phyloP scores from a whole-genome alignment of 2,113 vertebrate genomes.

The Oreocharis arfaki region DNA sequence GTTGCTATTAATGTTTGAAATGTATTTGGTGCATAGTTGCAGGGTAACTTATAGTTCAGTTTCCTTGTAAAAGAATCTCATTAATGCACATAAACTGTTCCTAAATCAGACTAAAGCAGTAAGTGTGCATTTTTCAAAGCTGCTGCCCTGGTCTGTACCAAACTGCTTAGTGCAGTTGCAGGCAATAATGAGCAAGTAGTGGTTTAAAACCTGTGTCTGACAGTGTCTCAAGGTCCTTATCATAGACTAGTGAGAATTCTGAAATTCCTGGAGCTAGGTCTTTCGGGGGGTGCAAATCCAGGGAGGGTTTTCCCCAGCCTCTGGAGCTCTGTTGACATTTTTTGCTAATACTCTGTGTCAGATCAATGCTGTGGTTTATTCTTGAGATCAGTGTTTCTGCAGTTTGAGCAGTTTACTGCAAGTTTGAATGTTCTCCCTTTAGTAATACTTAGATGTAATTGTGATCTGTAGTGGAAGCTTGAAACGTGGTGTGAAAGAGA shows the following conservation, averaged over 20 bases:
- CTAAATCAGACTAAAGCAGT: background rate
- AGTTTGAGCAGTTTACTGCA: background rate
- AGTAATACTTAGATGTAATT: background rate
- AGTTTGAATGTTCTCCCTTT: background rate
- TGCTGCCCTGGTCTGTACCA: background rate
- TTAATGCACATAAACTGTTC: background rate
- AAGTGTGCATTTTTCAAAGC: background rate
- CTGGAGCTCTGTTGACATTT: background rate
- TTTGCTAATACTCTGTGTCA: background rate
- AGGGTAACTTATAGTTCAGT: background rate
- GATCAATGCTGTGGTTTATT: background rate
- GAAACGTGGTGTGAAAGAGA: background rate
- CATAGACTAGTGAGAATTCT: background rate
- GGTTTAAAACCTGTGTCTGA: background rate
- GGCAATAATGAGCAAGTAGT: background rate
- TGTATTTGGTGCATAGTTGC: background rate
- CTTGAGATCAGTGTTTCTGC: background rate
- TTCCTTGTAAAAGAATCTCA: background rate
- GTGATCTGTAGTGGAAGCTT: background rate
- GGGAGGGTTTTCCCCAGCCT: background rate
- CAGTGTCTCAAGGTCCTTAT: background rate
- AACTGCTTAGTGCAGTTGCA: background rate
- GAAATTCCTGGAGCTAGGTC: background rate
- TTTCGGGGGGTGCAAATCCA: rapidly evolving
- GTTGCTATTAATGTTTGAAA: background rate